phyloP scores from a whole-genome alignment of 2,113 vertebrate genomes.

The Lepisosteus osseus region DNA sequence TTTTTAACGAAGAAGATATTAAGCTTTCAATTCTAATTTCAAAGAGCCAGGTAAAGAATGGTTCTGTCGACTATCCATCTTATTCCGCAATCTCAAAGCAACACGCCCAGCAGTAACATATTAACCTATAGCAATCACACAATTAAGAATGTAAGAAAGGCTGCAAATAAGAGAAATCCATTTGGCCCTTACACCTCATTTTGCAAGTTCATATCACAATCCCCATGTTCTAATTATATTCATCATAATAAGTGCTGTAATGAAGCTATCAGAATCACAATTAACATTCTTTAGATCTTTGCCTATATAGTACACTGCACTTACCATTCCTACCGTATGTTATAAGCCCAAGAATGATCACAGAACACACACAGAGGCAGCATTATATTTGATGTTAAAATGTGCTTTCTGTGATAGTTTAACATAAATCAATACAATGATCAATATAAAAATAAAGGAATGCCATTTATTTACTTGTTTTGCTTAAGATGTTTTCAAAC shows the following conservation, averaged over 20 bases:
- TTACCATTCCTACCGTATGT: background rate
- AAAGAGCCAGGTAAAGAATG: conserved; percentile 3
- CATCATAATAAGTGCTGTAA: conserved; percentile 35
- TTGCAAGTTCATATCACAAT: conserved; percentile 14
- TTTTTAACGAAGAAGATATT: background rate
- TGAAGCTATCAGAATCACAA: conserved; percentile 10
- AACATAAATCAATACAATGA: too few species aligned
- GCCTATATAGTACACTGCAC: background rate
- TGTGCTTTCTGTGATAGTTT: too few species aligned
- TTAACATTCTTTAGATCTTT: background rate
- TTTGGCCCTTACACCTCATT: too few species aligned
- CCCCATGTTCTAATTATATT: conserved; percentile 27
- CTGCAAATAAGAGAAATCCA: conserved; percentile 15
- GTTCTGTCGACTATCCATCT: conserved; percentile 24
- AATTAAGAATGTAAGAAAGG: conserved; percentile 32
- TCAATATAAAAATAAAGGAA: too few species aligned
- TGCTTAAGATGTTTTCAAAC: too few species aligned
- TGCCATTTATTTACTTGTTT: too few species aligned
- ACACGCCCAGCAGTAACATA: conserved; percentile 31
- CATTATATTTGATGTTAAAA: background rate
- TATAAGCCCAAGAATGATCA: background rate
- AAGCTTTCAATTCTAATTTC: too few species aligned
- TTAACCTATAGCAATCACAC: conserved; percentile 38
- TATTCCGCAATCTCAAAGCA: conserved; percentile 37
- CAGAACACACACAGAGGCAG: background rate